Evolutionary conservation across 2,888 invertebrate genomes (phyloP).

Genomic region (Yponomeuta evonymella): DNA sequence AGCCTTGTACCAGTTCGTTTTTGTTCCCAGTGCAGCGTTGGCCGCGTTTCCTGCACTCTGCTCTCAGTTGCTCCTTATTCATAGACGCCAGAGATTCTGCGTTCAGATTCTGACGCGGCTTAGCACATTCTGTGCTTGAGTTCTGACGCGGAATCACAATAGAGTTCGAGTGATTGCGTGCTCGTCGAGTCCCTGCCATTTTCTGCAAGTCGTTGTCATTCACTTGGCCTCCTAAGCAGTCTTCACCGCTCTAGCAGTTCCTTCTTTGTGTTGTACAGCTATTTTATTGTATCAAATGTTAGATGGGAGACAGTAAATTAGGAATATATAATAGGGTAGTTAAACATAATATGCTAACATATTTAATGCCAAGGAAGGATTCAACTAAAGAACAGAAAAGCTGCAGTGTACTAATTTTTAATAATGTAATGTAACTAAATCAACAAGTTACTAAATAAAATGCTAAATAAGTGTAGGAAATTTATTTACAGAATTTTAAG

Average conservation of each 20-base stretch:
- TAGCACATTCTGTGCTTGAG: slow-evolving; percentile 61
- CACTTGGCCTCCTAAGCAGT: slow-evolving; percentile 23
- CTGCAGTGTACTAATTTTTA: background rate
- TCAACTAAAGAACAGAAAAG: slow-evolving; percentile 14
- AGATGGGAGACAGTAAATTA: slow-evolving; percentile 6
- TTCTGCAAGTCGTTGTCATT: slow-evolving; percentile 29
- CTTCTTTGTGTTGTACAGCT: background rate
- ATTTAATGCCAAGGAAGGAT: slow-evolving; percentile 14
- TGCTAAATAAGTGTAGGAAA: no score
- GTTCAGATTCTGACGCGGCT: slow-evolving; percentile 59
- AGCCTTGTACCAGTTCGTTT: slow-evolving; percentile 80
- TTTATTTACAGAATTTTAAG: background rate
- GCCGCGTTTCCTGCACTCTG: slow-evolving; percentile 81
- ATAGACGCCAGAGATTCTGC: slow-evolving; percentile 74
- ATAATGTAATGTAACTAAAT: no score
- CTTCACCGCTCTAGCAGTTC: background rate
- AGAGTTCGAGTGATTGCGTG: slow-evolving; percentile 60
- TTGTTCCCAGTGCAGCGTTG: slow-evolving; percentile 82
- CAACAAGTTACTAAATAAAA: no score
- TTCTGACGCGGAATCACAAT: slow-evolving; percentile 61
- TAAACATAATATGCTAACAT: background rate
- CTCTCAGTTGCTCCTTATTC: slow-evolving; percentile 82
- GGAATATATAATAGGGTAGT: background rate
- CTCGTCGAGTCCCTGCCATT: slow-evolving; percentile 64
- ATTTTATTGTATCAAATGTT: background rate